Base-by-base conservation (phyloP, 2,888 invertebrate genomes). In the Exocentrus adspersus region DNA sequence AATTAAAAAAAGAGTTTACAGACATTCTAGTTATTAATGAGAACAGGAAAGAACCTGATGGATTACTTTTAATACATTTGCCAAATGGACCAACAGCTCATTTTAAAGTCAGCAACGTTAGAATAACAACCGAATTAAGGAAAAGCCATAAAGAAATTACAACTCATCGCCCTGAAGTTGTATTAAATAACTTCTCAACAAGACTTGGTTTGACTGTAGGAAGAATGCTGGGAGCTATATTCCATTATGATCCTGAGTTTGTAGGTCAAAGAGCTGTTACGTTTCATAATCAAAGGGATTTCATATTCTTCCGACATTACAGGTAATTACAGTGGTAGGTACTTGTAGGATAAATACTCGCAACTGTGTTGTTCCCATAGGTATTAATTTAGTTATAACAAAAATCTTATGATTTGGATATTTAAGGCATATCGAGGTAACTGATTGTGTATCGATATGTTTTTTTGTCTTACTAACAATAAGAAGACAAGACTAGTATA, bases 211-310 rank as follows among this genome's bases (percentile, higher is more conserved):
- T 94, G 75, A 91, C 93, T 0, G 88, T 98, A 46, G 94, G 94
- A 0, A 88, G 98, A 72, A 94, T 98, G 94, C 85, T 98, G 66
- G 94, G 95, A 9, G 92, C 97, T 0, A 81, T 99, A 41, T 98
- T 98, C 81, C 97, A 98, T 82, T 95, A 95, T 82, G 91, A 95
- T 82, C 98, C 99, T 0, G 91, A 99, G 82, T 99, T 97, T 83
- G 89, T 89, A 69, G 98, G 98, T 0, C 87, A 97, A 2, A 87
- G 98, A 66, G 95, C 92, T 0, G 95, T 97, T 66, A 98, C 98
- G 24, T 98, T 99, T 82, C 99, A 99, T 83, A 99, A 99, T 85
- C 99, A 99, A 82, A 87, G 99, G 64, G 99, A 99, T 85, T 99
- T 94, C 80, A 95, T 99, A 75, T 99, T 99, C 85, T 98, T 99